Percentiles rank a stretch among this genome's conserved stretches.
Evolutionary conservation across 1,140 invertebrate genomes (phyloP).

Genomic region (Listronotus oregonensis): DNA sequence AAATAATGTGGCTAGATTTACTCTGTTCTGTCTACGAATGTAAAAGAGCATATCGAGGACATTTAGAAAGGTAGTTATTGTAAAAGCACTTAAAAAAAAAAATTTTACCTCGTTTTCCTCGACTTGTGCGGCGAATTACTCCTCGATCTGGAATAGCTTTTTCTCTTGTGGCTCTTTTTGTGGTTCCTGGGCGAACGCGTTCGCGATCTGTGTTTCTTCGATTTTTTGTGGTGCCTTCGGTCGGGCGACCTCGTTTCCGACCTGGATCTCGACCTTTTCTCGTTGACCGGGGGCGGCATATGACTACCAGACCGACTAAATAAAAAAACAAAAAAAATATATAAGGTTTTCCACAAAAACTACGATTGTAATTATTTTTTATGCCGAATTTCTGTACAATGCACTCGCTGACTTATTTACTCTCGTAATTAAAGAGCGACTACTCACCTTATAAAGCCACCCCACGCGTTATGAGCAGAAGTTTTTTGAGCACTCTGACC

Average conservation of each 20-base stretch:
- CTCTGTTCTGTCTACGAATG: too few species aligned
- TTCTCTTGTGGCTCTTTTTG: conserved; percentile 60
- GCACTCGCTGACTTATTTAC: too few species aligned
- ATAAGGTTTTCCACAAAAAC: too few species aligned
- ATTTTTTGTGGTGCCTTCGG: conserved; percentile 53
- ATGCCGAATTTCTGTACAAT: too few species aligned
- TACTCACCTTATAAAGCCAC: conserved; percentile 63
- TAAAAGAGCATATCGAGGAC: too few species aligned
- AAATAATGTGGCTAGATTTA: too few species aligned
- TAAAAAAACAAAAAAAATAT: conserved; percentile 11
- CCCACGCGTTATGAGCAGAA: conserved; percentile 67
- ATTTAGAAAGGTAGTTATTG: too few species aligned
- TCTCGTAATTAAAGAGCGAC: neutral
- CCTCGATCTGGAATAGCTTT: conserved; percentile 61
- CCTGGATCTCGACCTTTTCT: conserved; percentile 55
- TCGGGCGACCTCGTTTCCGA: conserved; percentile 58
- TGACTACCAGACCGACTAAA: conserved; percentile 57
- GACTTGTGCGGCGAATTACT: conserved; percentile 52
- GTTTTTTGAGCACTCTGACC: conserved; percentile 52
- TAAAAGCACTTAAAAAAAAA: neutral
- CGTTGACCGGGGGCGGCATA: conserved; percentile 48
- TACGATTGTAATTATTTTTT: too few species aligned
- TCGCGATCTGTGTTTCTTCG: conserved; percentile 58
- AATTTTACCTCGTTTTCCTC: conserved; percentile 41
- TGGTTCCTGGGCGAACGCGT: conserved; percentile 57